Evolutionary conservation across 2,113 vertebrate species (phyloP), one percentile per base, ranked within the genome.

Genomic region (Archilochus colubris): DNA sequence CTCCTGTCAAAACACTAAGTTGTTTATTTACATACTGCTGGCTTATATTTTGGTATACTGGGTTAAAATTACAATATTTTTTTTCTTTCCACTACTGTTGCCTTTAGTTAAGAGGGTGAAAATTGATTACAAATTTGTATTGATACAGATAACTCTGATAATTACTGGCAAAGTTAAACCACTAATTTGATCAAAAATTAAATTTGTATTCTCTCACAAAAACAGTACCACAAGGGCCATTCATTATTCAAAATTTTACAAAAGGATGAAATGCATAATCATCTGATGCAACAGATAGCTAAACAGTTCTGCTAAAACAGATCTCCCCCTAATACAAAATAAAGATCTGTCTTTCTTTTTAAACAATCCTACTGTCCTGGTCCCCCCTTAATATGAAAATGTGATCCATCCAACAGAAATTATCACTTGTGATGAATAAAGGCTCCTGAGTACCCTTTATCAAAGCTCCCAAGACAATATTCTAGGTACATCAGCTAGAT

Each of bases 21-120:
- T 97, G 86, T 73, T 23, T 89, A 64, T 88, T 88, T 93, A n/a
- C 94, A 63, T 88, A 70, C 70, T 78, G 77, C 54, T 78, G 51
- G 13, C 10, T 86, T 84, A 82, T 87, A 46, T 90, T 91, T 85
- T 55, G 31, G n/a, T 1, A 0, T 82, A 44, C 20, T 40, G 24
- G 19, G 33, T 75, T 87, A 57, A 93, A 92, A 88, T 33, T 4
- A 25, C 23, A 79, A 54, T 23, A 58, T 18, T 67, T 51, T 63
- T 15, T 20, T 62, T 38, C 44, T n/a, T 50, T 48, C 5, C 2
- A 23, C 58, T 67, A 82, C 3, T 33, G 44, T n/a, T 86, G 36
- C 2, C 14, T 77, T 86, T 69, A 1, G 2, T 80, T 62, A 66
- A 3, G 14, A 53, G 19, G 12, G 8, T 58, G n/a, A 86, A 92